Conservation (phyloP, 2,797 vertebrate species). For the Onychomys leucogaster region DNA sequence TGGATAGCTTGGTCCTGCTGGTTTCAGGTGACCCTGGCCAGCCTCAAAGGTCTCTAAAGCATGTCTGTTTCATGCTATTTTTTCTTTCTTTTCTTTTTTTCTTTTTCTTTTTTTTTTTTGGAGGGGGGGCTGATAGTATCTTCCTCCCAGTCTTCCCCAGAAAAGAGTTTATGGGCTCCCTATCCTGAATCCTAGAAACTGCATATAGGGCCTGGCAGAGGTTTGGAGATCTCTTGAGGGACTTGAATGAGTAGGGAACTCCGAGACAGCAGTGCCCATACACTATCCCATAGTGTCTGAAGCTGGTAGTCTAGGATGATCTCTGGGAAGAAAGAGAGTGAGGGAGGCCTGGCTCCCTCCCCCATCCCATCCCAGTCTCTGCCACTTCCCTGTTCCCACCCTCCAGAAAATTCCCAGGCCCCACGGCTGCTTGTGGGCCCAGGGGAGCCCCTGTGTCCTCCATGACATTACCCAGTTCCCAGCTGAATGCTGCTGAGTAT, state of each 20-base stretch:
- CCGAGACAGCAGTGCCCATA: too few relatives aligned
- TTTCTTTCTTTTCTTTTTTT: too few relatives aligned
- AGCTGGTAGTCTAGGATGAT: too few relatives aligned
- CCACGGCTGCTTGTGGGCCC: neutral
- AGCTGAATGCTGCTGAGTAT: slow-evolving; percentile 27
- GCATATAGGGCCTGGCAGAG: neutral
- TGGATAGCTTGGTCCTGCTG: too few relatives aligned
- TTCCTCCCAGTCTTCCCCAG: neutral
- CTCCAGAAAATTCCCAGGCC: slow-evolving; percentile 70
- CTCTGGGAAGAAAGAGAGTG: neutral
- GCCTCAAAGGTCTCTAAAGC: neutral
- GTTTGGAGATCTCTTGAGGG: neutral
- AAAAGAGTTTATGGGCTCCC: neutral
- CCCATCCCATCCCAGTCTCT: neutral
- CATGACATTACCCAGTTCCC: slow-evolving; percentile 46
- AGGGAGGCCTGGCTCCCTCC: neutral
- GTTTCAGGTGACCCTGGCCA: neutral
- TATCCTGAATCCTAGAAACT: neutral
- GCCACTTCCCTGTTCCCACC: neutral
- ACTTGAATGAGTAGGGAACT: neutral
- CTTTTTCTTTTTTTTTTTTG: too few relatives aligned
- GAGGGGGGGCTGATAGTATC: neutral
- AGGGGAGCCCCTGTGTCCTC: slow-evolving; percentile 17
- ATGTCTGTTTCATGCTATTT: neutral
- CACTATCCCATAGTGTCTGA: neutral